Evolutionary conservation across 2,888 invertebrate species (phyloP), one percentile per base, ranked within the genome.

Genomic region (Rhagonycha lutea): DNA sequence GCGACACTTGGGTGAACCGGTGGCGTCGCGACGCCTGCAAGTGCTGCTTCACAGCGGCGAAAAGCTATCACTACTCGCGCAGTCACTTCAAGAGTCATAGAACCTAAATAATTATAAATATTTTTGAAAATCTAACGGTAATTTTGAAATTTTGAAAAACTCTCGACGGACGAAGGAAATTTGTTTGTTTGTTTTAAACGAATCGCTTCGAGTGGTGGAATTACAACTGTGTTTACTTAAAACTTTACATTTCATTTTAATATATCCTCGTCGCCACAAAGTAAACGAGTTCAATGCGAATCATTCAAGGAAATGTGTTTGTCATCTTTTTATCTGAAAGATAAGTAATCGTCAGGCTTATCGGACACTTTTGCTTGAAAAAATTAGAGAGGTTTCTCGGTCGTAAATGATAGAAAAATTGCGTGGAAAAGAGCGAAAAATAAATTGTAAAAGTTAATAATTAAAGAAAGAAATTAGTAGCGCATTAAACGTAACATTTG

Each of bases 71-170:
- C 81, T 75, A 72, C 69, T 61, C 72, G 32, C 79, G 60, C 65
- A 69, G 71, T 72, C 74, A 83, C 83, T 84, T 84, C 85, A 85
- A 85, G 86, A 85, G 83, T 84, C 83, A 79, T 82, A 83, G 83
- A 85, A 86, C 84, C 86, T 86, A 86, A 87, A 87, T 87, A 87
- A 86, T 86, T 86, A 86, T 8, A 0, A 47, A 47, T n/a, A 47
- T n/a, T 47, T 47, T 47, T 47, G 47, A 47, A 47, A 47, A 85
- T 85, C 85, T 85, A 86, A 86, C 85, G 84, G 83, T 8, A 47
- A 47, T 7, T 47, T 47, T 47, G 2, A 7, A 47, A 47, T 47
- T 32, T 32, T 10, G 9, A 32, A 12, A 10, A 32, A 11, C 4
- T 1, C n/a, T 47, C 47, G 32, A 12, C 32, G 32, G 12, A 28